Base-by-base conservation (phyloP, 1,140 invertebrate species). In the Chironomus striatipennis region DNA sequence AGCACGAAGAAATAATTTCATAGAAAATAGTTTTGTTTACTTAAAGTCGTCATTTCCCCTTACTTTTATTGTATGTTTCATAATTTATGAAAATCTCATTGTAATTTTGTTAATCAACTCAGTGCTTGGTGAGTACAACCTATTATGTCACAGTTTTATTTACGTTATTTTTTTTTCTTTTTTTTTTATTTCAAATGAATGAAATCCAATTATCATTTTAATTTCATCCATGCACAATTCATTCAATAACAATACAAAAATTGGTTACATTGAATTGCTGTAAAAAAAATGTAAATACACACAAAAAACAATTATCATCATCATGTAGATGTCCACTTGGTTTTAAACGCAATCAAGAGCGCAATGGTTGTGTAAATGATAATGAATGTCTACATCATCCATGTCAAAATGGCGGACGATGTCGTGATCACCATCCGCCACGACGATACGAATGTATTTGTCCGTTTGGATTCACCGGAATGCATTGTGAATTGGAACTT, bases 391-490 rank as follows among this genome's bases (percentile, higher is more conserved):
- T 86, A 77, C 80, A 81, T 74, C 82, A 83, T 74, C 90, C 90
- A 18, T 93, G 91, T 81, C 85, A 85, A 77, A 90, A 93, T 81
- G 90, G 91, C 21, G 91, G 90, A 76, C 87, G 85, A 43, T 92
- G 90, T 80, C 82, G 86, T 76, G 90, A 92, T 83, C 86, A 88
- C 76, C 86, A 88, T 77, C 89, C 90, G 67, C 87, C 88, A 74
- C 85, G 89, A 75, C 87, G 89, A 77, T 93, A 91, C 85, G 87
- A 88, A 78, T 93, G 92, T 81, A 83, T 88, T 18, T 93, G 93
- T 84, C 86, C 90, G 1, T 80, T 86, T 76, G 89, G 89, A 75
- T 94, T 89, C 85, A 90, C 88, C 9, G 93, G 93, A 75, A 86
- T 87, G 75, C 87, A 93, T 83, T 95, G 93, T 83, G 91, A 93